phyloP scores from a whole-genome alignment of 2,113 vertebrate species.

The Camelus bactrianus region DNA sequence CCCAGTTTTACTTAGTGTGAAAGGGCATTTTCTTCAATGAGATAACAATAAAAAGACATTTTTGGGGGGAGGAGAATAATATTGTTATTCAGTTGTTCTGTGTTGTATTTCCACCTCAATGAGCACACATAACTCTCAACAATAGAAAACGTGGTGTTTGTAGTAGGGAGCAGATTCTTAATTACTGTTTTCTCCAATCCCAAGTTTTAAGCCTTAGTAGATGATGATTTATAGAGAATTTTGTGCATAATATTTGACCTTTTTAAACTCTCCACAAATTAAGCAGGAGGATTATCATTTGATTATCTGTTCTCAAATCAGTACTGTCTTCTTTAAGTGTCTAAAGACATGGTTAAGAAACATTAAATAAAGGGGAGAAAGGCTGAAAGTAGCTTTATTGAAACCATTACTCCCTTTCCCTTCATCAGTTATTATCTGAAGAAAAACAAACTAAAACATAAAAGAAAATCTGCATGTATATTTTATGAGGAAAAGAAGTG shows the following conservation, averaged over 20 bases:
- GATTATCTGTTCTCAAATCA: constrained; percentile 50
- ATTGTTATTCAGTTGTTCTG: constrained; percentile 50
- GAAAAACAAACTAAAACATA: not conserved
- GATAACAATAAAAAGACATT: not conserved
- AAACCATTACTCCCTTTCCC: not conserved
- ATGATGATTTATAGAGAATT: constrained; percentile 35
- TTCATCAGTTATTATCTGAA: constrained; percentile 20
- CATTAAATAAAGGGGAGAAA: not conserved
- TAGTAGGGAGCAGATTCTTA: constrained; percentile 41
- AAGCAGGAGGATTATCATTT: constrained; percentile 57
- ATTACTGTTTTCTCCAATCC: constrained; percentile 68
- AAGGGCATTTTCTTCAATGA: constrained; percentile 41
- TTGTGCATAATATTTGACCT: constrained; percentile 34
- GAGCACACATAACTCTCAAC: constrained; percentile 2
- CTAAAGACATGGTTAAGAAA: constrained; percentile 41
- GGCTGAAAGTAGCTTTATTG: constrained; percentile 20
- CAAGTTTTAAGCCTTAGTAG: constrained; percentile 55
- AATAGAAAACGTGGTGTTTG: not conserved
- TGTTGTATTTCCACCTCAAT: not conserved
- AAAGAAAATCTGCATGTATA: constrained; percentile 18
- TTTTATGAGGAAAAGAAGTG: constrained; percentile 21
- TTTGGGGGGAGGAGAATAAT: not conserved
- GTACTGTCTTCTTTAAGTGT: constrained; percentile 23
- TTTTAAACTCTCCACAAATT: constrained; percentile 48
- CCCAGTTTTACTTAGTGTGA: not conserved